These are phyloP conservation scores for Diarsia rubi DNA, from an alignment of 2,888 invertebrate species.

Conservation along the genomic window DNA sequence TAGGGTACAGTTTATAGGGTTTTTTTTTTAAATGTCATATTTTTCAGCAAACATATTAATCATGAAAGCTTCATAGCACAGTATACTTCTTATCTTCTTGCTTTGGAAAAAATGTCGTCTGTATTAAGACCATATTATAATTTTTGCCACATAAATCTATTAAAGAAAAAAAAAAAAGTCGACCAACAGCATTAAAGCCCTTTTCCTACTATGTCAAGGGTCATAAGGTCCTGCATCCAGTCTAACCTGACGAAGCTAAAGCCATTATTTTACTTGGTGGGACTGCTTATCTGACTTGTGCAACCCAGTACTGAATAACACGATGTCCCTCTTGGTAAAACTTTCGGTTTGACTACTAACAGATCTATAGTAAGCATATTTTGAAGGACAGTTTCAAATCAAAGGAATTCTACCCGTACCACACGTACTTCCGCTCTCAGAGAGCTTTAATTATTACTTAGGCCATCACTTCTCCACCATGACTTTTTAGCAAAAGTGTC, in stretches of 20 bases:
- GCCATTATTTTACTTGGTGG: background rate
- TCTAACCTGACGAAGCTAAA: background rate
- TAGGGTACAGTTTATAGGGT: no score
- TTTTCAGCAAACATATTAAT: no score
- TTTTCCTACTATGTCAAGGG: background rate
- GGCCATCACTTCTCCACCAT: no score
- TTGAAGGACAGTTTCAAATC: no score
- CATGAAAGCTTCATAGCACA: no score
- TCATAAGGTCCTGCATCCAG: background rate
- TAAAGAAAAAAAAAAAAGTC: background rate
- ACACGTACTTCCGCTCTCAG: no score
- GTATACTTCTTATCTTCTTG: background rate
- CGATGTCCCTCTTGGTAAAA: background rate
- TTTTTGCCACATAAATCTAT: no score
- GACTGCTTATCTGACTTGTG: background rate
- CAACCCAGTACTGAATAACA: background rate
- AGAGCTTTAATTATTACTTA: no score
- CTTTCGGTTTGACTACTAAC: background rate
- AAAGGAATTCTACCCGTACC: no score
- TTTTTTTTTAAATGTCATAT: background rate
- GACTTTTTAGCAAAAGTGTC: background rate
- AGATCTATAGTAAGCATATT: background rate
- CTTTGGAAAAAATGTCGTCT: background rate
- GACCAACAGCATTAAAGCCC: background rate
- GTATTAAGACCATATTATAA: background rate